phyloP scores from a whole-genome alignment of 2,797 vertebrate genomes.

The Austrolebias charrua region DNA sequence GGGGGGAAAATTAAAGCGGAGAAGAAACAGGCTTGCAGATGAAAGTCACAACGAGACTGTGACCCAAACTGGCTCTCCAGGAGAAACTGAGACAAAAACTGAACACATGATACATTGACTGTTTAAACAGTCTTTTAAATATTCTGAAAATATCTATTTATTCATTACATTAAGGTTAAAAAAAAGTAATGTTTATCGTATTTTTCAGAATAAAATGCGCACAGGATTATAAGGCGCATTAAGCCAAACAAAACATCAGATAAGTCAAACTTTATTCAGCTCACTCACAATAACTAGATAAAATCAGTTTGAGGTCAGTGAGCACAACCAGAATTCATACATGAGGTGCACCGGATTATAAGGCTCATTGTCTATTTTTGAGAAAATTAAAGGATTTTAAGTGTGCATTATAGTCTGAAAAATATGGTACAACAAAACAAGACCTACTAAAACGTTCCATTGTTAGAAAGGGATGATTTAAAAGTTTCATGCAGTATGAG shows the following conservation, averaged over 20 bases:
- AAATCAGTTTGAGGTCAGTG: too few relatives aligned
- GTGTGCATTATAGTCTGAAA: too few relatives aligned
- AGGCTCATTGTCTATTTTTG: too few relatives aligned
- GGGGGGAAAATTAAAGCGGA: slow-evolving; percentile 23
- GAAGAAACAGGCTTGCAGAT: slow-evolving; percentile 12
- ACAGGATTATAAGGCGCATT: too few relatives aligned
- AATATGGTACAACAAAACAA: too few relatives aligned
- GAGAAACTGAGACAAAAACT: slow-evolving; percentile 14
- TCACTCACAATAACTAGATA: too few relatives aligned
- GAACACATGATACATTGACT: slow-evolving; percentile 4
- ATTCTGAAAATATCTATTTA: slow-evolving; percentile 16
- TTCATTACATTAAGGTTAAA: slow-evolving; percentile 25
- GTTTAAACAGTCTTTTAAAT: slow-evolving; percentile 1
- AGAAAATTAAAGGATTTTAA: too few relatives aligned
- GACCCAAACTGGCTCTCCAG: slow-evolving; percentile 18
- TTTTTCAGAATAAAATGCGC: too few relatives aligned
- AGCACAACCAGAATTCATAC: too few relatives aligned
- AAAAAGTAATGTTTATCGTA: neutral
- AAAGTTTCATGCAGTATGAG: slow-evolving; percentile 35
- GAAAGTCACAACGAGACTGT: slow-evolving; percentile 16
- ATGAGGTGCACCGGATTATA: too few relatives aligned
- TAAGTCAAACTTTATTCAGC: too few relatives aligned
- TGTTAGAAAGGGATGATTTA: slow-evolving; percentile 12
- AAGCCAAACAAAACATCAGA: too few relatives aligned
- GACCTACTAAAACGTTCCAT: slow-evolving; percentile 4